These are phyloP conservation scores for Lytechinus variegatus DNA, from an alignment of 35 echinoderm and acorn worm species.

Conservation along the genomic window DNA sequence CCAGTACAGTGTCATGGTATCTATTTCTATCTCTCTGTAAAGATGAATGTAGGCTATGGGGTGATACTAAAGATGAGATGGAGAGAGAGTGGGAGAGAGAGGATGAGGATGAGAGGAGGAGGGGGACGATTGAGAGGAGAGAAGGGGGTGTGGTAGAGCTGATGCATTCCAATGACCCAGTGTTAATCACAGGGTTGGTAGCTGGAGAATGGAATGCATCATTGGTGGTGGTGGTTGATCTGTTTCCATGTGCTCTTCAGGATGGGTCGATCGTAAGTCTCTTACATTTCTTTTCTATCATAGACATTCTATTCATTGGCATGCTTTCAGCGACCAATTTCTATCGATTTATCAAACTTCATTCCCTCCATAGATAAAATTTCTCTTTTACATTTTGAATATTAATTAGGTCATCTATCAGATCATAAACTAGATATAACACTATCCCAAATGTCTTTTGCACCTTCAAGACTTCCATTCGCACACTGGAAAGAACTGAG, in stretches of 20 bases:
- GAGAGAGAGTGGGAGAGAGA: neutral
- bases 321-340: too few species aligned
- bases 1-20: neutral
- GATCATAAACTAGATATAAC: neutral
- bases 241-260: neutral
- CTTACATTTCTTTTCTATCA: neutral
- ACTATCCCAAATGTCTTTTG: neutral
- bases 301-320: neutral
- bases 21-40: neutral
- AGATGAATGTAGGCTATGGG: too few species aligned
- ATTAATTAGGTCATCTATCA: neutral
- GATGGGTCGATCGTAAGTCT: neutral
- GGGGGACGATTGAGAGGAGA: neutral
- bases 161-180: neutral
- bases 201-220: slow-evolving; percentile 16
- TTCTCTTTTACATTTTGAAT: neutral
- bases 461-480: neutral
- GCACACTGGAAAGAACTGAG: neutral
- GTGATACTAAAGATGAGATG: neutral
- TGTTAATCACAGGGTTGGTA: neutral
- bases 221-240: neutral
- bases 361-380: neutral
- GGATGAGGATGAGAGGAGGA: neutral
- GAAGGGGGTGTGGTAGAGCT: neutral
- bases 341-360: neutral